Conservation (phyloP, 2,113 vertebrate species). For the Scomber scombrus region DNA sequence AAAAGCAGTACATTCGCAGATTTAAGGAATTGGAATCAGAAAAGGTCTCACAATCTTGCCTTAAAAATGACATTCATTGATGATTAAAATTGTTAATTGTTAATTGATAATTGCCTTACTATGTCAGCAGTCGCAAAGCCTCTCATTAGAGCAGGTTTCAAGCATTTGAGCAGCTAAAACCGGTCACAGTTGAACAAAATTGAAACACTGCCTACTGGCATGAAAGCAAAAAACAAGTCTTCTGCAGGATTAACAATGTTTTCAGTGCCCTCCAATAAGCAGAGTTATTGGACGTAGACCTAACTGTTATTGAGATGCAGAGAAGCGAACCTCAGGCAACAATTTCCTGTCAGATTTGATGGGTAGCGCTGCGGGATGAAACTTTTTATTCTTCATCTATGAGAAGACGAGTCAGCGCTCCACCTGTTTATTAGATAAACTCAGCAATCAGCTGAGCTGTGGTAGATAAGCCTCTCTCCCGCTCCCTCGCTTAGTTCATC, state of each 20-base stretch:
- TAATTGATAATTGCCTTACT: too few species aligned
- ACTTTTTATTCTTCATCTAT: constrained; percentile 12
- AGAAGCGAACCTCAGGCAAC: constrained; percentile 20
- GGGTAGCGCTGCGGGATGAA: not conserved
- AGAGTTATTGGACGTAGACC: not conserved
- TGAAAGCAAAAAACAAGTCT: not conserved
- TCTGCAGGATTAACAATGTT: not conserved
- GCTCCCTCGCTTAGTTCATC: constrained; percentile 27
- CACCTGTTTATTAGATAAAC: constrained; percentile 65
- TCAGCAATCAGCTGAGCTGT: constrained; percentile 48
- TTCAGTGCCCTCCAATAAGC: not conserved
- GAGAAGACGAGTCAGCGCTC: constrained; percentile 22
- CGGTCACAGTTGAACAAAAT: too few species aligned
- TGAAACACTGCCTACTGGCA: not conserved
- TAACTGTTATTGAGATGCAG: not conserved
- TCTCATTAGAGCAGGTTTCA: too few species aligned
- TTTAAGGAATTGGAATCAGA: too few species aligned
- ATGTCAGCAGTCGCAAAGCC: too few species aligned
- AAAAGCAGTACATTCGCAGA: too few species aligned
- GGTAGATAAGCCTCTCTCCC: constrained; percentile 41
- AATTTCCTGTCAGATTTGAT: constrained; percentile 35
- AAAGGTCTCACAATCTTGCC: too few species aligned
- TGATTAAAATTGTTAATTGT: too few species aligned
- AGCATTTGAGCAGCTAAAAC: too few species aligned
- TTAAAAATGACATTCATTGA: too few species aligned